Percentiles rank a stretch among this genome's conserved stretches.
Conservation (phyloP, 2,888 invertebrate genomes). For the Smittia sp. region DNA sequence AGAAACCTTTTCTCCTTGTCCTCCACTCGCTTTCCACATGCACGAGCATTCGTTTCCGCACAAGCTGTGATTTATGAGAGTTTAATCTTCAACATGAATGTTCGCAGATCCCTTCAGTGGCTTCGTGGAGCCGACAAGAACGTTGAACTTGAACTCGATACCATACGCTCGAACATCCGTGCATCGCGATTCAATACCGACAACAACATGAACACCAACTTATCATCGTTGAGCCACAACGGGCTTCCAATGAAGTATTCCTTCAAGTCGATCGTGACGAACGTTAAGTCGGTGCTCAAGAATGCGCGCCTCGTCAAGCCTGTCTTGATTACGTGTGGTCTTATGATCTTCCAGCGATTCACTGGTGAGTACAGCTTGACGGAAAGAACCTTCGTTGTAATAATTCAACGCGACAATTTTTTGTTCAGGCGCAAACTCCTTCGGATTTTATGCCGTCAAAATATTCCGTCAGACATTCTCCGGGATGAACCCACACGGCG, state of each 20-base stretch:
- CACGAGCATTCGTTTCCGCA: neutral
- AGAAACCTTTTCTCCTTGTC: neutral
- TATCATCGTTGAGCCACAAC: slow-evolving; percentile 53
- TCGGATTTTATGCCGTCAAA: slow-evolving; percentile 80
- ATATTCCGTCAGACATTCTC: slow-evolving; percentile 83
- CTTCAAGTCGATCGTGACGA: slow-evolving; percentile 50
- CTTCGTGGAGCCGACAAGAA: slow-evolving; percentile 78
- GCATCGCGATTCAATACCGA: slow-evolving; percentile 47
- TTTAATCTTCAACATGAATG: slow-evolving; percentile 47
- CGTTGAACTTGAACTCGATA: slow-evolving; percentile 70
- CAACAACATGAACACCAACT: slow-evolving; percentile 34
- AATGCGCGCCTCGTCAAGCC: slow-evolving; percentile 63
- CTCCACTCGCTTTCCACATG: neutral
- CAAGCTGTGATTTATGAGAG: slow-evolving; percentile 8
- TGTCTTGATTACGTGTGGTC: slow-evolving; percentile 74
- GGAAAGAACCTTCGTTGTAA: too few relatives aligned
- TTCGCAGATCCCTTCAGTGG: slow-evolving; percentile 66
- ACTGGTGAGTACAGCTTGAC: slow-evolving; percentile 45
- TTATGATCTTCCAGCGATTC: slow-evolving; percentile 87
- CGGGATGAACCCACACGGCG: slow-evolving; percentile 76
- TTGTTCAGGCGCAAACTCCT: slow-evolving; percentile 71
- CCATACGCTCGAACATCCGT: slow-evolving; percentile 66
- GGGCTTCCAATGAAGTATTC: slow-evolving; percentile 53
- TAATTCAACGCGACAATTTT: too few relatives aligned
- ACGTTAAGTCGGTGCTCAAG: slow-evolving; percentile 46